Evolutionary conservation across 2,797 vertebrate genomes (phyloP), one percentile per base, ranked within the genome.

Genomic region (Sphenopsis melanotis): DNA sequence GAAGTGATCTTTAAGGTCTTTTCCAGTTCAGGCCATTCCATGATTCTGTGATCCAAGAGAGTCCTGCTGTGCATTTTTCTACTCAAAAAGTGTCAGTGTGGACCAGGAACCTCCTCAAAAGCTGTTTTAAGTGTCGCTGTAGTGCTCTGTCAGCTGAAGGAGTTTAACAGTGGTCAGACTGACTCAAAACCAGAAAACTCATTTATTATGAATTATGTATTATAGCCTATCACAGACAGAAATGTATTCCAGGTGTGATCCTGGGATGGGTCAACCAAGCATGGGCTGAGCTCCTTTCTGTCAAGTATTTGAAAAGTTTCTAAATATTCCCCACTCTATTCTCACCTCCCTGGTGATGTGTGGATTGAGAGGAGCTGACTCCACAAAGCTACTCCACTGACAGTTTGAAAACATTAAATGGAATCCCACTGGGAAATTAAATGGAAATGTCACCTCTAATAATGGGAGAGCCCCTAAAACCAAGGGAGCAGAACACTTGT

Each of bases 201-300:
- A 21, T 78, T 92, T 32, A 23, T 41, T 30, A 3, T 17, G 15
- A 61, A 2, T 34, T 24, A 56, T 34, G 16, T 56, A 16, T 32
- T 1, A 0, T 2, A 75, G 18, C 11, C 44, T 39, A 0, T 22
- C 34, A 2, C 0, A 49, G 50, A 34, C 2, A 75, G 32, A 60
- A 55, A 37, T 15, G 2, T 30, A 52, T 64, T 78, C 41, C 74
- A 41, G 70, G 32, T n/a, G 61, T 63, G 22, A 64, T 19, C 14
- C 37, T 64, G 37, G 26, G 26, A 56, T 11, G 36, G 22, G 24
- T 15, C 44, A 74, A 55, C 9, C 39, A 71, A 55, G 36, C 52
- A 50, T 0, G 2, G 4, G 29, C 66, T 75, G n/a, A 70, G 20
- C 23, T 89, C 69, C 60, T 26, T 72, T 44, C 68, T 46, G 23